These are phyloP conservation scores for Riparia riparia DNA, from an alignment of 2,113 vertebrate genomes.

Conservation along the genomic window DNA sequence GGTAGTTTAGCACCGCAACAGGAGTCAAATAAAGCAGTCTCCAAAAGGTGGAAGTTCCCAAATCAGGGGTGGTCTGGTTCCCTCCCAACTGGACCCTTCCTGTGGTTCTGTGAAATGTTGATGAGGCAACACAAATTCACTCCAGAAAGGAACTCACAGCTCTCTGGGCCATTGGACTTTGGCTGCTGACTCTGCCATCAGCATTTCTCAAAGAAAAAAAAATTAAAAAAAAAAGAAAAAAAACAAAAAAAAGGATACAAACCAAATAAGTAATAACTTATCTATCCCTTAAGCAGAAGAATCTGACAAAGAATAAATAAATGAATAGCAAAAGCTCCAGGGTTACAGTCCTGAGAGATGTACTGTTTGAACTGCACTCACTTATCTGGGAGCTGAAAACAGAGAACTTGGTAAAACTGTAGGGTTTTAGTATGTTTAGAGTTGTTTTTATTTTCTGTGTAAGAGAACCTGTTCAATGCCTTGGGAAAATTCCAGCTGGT, in stretches of 20 bases:
- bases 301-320: constrained; percentile 23
- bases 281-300: neutral
- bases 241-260: neutral
- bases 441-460: neutral
- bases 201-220: no score
- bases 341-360: neutral
- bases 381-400: neutral
- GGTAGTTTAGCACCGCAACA: neutral
- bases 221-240: no score
- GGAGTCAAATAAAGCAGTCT: neutral
- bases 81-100: neutral
- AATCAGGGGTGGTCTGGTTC: neutral
- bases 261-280: neutral
- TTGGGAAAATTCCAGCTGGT: neutral
- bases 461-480: neutral
- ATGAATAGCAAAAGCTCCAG: neutral
- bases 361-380: neutral
- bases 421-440: neutral
- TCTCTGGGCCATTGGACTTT: neutral
- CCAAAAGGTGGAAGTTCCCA: neutral
- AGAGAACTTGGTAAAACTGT: neutral
- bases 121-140: neutral
- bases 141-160: neutral
- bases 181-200: neutral
- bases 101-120: neutral